Percentiles rank a stretch among this genome's conserved stretches.
phyloP scores from a whole-genome alignment of 1,140 invertebrate species.

The Drosophila sturtevanti region DNA sequence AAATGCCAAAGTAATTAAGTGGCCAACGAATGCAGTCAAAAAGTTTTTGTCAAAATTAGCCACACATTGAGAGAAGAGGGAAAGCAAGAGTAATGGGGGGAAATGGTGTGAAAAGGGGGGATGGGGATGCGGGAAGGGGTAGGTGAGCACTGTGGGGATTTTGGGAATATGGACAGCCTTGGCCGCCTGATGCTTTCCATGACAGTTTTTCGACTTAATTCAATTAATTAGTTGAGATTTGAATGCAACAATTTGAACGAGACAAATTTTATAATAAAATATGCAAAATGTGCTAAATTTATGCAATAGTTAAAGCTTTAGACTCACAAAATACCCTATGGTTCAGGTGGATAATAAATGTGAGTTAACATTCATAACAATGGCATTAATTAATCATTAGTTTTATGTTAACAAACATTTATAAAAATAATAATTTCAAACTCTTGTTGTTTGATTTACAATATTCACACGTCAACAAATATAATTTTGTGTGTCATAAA shows the following conservation, averaged over 20 bases:
- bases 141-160: neutral
- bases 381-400: too few relatives aligned
- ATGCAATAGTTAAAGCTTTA: neutral
- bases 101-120: neutral
- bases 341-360: neutral
- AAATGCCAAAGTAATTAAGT: constrained; percentile 59
- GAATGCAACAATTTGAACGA: constrained; percentile 33
- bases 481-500: too few relatives aligned
- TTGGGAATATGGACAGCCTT: constrained; percentile 24
- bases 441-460: too few relatives aligned
- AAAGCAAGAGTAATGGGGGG: neutral
- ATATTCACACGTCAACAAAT: too few relatives aligned
- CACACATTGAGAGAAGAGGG: constrained; percentile 1
- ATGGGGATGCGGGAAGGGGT: too few relatives aligned
- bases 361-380: too few relatives aligned
- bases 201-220: constrained; percentile 47
- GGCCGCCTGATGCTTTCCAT: constrained; percentile 30
- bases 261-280: neutral
- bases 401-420: too few relatives aligned
- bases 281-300: constrained; percentile 20
- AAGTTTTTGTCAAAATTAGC: constrained; percentile 30
- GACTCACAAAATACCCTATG: neutral
- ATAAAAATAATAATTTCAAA: too few relatives aligned
- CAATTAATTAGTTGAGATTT: constrained; percentile 54
- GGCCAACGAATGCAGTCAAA: constrained; percentile 35